A percentile compares a stretch with the other conserved stretches of the same genome.
Evolutionary conservation across 2,113 vertebrate species (phyloP).

Genomic region (Sceloporus tristichus): DNA sequence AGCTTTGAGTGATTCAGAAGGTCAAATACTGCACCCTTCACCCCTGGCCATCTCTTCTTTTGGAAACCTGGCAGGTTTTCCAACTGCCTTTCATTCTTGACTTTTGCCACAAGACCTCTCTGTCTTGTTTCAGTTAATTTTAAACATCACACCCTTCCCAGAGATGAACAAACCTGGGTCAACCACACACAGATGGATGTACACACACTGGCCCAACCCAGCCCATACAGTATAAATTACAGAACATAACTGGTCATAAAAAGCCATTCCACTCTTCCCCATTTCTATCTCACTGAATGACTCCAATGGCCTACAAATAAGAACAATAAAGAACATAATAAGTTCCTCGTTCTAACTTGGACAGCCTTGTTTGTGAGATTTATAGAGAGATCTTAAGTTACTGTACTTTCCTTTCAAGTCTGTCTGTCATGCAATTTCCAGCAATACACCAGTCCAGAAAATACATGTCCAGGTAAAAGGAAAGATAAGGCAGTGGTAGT

Average conservation of each 20-base stretch:
- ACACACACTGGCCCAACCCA: neutral
- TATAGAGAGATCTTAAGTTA: constrained; percentile 10
- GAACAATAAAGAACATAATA: constrained; percentile 26
- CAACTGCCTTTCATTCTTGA: neutral
- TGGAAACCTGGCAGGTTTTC: neutral
- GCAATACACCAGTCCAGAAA: constrained; percentile 14
- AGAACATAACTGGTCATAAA: neutral
- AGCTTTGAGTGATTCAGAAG: neutral
- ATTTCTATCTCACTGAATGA: neutral
- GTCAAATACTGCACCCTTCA: neutral
- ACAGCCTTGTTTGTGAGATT: constrained; percentile 21
- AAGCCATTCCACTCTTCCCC: neutral
- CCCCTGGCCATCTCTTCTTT: neutral
- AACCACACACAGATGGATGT: too few relatives aligned
- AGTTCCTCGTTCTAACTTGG: constrained; percentile 35
- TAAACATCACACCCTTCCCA: neutral
- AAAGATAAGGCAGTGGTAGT: constrained; percentile 9
- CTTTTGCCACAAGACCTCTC: constrained; percentile 14
- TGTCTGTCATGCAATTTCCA: constrained; percentile 52
- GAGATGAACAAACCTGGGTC: neutral
- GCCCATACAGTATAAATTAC: neutral
- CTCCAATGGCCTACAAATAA: constrained; percentile 36
- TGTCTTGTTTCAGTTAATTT: constrained; percentile 16
- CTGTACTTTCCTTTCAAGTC: constrained; percentile 29
- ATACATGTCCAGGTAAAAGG: constrained; percentile 8